Percentiles rank a stretch among this genome's conserved stretches.
These are phyloP conservation scores for Agrotis clavis DNA, from an alignment of 2,888 invertebrate genomes.

Conservation along the genomic window DNA sequence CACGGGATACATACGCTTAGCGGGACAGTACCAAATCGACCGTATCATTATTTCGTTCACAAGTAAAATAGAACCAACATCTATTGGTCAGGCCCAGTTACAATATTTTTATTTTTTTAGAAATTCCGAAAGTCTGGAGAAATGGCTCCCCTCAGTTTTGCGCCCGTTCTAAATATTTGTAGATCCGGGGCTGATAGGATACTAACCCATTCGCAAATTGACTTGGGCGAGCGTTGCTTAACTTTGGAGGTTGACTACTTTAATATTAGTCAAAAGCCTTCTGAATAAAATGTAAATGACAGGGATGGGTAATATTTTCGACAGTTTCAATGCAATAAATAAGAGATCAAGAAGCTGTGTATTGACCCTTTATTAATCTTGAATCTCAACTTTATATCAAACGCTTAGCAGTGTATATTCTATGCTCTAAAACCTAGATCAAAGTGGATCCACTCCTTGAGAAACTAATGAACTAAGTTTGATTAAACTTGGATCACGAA, in stretches of 20 bases:
- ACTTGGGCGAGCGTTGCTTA: not conserved
- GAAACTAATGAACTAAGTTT: conserved; percentile 50
- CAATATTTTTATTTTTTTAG: too few relatives aligned
- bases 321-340: not conserved
- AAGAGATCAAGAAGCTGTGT: not conserved
- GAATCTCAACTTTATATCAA: conserved; percentile 13
- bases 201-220: not conserved
- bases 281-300: not conserved
- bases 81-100: too few relatives aligned
- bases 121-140: too few relatives aligned
- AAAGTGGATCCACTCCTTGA: conserved; percentile 31
- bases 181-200: not conserved
- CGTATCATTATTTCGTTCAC: too few relatives aligned
- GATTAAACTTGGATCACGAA: conserved; percentile 41
- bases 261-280: not conserved
- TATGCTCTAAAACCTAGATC: conserved; percentile 41
- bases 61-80: too few relatives aligned
- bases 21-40: too few relatives aligned
- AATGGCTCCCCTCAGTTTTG: too few relatives aligned
- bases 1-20: too few relatives aligned
- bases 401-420: conserved; percentile 41
- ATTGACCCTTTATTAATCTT: conserved; percentile 3
- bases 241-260: not conserved
- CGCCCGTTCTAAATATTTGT: too few relatives aligned
- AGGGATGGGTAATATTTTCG: not conserved